phyloP scores from a whole-genome alignment of 2,888 invertebrate genomes.

The Galerucella calmariensis region DNA sequence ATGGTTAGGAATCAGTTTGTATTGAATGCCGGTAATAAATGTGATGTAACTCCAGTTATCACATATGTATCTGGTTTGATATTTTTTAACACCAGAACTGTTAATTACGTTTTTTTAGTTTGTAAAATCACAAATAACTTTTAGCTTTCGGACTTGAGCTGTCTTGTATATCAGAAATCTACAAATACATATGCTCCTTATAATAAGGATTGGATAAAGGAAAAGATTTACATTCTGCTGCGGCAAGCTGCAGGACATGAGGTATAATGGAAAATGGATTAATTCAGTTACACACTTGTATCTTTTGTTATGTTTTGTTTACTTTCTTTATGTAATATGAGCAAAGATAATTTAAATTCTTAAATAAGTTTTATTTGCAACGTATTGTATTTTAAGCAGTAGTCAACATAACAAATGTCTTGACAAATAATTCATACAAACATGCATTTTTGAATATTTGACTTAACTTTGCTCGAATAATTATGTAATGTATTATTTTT shows the following conservation, averaged over 20 bases:
- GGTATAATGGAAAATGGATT: slow-evolving; percentile 37
- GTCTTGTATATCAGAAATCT: slow-evolving; percentile 95
- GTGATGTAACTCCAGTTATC: background rate
- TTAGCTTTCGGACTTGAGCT: slow-evolving; percentile 90
- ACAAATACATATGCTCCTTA: slow-evolving; percentile 97
- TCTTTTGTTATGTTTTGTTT: background rate
- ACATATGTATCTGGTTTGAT: background rate
- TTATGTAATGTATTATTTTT: background rate
- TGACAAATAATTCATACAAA: too few species aligned
- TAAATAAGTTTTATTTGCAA: background rate
- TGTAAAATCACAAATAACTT: slow-evolving; percentile 13
- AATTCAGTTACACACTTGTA: background rate
- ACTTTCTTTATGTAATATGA: background rate
- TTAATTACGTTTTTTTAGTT: background rate
- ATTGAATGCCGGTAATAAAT: background rate
- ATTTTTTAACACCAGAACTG: background rate
- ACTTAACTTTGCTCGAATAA: background rate
- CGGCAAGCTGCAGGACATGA: slow-evolving; percentile 84
- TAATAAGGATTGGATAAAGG: slow-evolving; percentile 99
- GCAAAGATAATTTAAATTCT: background rate
- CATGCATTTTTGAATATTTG: background rate
- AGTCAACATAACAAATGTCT: too few species aligned
- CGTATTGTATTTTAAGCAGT: too few species aligned
- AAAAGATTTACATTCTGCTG: slow-evolving; percentile 95
- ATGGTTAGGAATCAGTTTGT: slow-evolving; percentile 1